Evolutionary conservation across 2,888 invertebrate genomes (phyloP), one percentile per base, ranked within the genome.

Genomic region (Agriopis aurantiaria): DNA sequence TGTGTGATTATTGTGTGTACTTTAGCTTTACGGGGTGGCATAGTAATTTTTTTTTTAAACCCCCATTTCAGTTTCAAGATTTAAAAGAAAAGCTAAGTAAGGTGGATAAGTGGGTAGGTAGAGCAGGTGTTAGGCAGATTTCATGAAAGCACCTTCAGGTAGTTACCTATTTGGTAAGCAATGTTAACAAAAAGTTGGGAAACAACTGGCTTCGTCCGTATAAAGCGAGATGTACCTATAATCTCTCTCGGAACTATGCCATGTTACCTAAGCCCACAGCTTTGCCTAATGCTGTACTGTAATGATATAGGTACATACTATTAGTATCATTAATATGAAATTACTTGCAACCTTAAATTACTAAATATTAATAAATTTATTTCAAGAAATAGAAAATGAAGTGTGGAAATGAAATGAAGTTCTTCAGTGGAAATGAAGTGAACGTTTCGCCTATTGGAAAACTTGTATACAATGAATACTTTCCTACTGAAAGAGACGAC

Each of bases 241-340:
- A 85, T 88, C 84, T 88, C 85, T 87, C 86, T 91, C 91, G 91
- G 91, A 92, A 91, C 90, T 86, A 83, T 85, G 85, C 82, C 83
- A 79, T 78, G 88, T 91, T 91, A 91, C 90, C 89, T 90, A 91
- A 91, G 88, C 82, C 82, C 82, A 73, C 76, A 82, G 85, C 82
- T 87, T 89, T 88, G 87, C 89, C 80, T 83, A 85, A 89, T 83
- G 77, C 78, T 82, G 83, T 82, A 33, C 2, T 33, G 3, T 3
- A n/a, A n/a, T n/a, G n/a, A n/a, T n/a, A 33, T 33, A 33, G 2
- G 5, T 33, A 80, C 52, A 61, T 69, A 74, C 46, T 46, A 11
- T 46, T 82, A 80, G 76, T 81, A 80, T 91, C 1, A 1, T 3
- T 33, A 33, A 3, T 91, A 89, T 81, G 86, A 88, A 89, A 90